phyloP scores from a whole-genome alignment of 2,797 vertebrate species.

The Poecilia velifera region DNA sequence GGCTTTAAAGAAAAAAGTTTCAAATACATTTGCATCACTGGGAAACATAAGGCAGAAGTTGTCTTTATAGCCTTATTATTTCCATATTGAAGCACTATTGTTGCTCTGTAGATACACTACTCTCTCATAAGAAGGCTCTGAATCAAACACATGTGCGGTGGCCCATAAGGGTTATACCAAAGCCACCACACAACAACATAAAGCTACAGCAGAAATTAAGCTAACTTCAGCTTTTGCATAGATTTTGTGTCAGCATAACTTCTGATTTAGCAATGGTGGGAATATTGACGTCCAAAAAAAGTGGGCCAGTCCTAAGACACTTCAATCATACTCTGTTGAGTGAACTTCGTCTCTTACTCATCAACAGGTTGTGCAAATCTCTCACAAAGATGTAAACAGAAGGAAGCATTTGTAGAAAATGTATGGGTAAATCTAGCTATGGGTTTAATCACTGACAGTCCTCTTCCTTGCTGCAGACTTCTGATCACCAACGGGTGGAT shows the following conservation, averaged over 20 bases:
- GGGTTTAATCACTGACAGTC: neutral
- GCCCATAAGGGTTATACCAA: neutral
- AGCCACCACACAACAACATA: neutral
- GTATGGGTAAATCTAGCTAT: neutral
- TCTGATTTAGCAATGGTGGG: too few species aligned
- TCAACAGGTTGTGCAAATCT: neutral
- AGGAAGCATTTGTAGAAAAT: neutral
- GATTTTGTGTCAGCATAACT: neutral
- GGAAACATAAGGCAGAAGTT: neutral
- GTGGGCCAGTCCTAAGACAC: neutral
- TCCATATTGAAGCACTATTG: neutral
- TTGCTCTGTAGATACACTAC: neutral
- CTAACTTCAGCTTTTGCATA: neutral
- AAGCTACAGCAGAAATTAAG: neutral
- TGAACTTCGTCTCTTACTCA: neutral
- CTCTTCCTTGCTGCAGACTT: slow-evolving; percentile 69
- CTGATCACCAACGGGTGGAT: slow-evolving; percentile 86
- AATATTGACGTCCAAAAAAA: neutral
- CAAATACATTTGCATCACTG: neutral
- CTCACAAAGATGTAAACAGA: neutral
- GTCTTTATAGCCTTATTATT: neutral
- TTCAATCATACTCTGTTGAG: neutral
- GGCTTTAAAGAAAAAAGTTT: neutral
- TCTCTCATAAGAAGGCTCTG: neutral
- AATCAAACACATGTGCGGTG: neutral